Evolutionary conservation across 2,113 vertebrate species (phyloP).

Genomic region (Alosa alosa): DNA sequence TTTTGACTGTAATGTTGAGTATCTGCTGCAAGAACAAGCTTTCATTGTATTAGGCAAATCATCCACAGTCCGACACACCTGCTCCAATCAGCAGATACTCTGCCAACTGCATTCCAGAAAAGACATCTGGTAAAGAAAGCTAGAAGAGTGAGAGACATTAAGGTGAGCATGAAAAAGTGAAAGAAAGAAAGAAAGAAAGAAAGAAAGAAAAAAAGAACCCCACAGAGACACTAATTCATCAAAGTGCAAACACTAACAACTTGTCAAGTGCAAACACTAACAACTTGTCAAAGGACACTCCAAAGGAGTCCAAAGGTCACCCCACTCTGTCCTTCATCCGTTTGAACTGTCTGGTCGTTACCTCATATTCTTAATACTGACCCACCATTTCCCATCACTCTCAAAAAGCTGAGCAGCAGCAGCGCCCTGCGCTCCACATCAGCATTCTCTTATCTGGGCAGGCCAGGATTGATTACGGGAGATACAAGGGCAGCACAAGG

Average conservation of each 20-base stretch:
- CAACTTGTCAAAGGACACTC: neutral
- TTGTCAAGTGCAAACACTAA: too few species aligned
- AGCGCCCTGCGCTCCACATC: neutral
- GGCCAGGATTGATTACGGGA: neutral
- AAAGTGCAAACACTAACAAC: neutral
- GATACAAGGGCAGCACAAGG: neutral
- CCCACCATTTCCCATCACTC: neutral
- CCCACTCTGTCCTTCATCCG: neutral
- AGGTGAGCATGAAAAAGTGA: neutral
- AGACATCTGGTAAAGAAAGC: neutral
- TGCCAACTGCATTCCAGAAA: neutral
- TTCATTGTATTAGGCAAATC: neutral
- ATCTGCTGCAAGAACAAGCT: neutral
- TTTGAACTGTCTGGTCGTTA: neutral
- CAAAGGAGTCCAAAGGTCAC: neutral
- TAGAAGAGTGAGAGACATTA: neutral
- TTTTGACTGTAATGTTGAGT: neutral
- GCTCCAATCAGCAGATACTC: neutral
- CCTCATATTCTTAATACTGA: neutral
- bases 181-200: neutral
- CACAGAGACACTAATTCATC: neutral
- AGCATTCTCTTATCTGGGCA: neutral
- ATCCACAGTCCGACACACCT: neutral
- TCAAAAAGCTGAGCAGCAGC: neutral
- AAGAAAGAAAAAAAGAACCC: neutral